A percentile compares a stretch with the other conserved stretches of the same genome.
Conservation (phyloP, 2,888 invertebrate species). For the Mesorhabditis spiculigera region DNA sequence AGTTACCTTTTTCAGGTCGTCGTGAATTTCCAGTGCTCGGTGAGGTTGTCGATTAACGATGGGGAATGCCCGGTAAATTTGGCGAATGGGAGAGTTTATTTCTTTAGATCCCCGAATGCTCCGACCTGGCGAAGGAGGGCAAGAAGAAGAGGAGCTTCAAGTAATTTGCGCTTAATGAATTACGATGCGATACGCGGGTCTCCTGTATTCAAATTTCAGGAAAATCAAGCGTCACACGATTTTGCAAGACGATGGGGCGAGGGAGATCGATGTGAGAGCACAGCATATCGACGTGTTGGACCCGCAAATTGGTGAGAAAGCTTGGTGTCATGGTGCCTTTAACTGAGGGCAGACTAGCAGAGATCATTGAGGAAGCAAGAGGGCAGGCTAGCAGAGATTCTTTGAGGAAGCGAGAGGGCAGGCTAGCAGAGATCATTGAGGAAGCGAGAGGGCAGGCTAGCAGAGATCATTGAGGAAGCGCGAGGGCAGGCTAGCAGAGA, state of each 20-base stretch:
- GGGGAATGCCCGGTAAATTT: slow-evolving; percentile 48
- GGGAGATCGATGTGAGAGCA: slow-evolving; percentile 16
- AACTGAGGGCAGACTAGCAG: not conserved
- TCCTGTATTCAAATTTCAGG: not conserved
- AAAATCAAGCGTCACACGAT: slow-evolving; percentile 4
- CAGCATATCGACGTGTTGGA: slow-evolving; percentile 17
- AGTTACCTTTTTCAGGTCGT: slow-evolving; percentile 31
- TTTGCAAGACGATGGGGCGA: not conserved
- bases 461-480: too few relatives aligned
- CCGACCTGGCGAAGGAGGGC: not conserved
- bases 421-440: too few relatives aligned
- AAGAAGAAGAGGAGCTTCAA: slow-evolving; percentile 8
- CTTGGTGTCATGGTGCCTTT: not conserved
- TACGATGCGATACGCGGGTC: too few relatives aligned
- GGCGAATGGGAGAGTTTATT: too few relatives aligned
- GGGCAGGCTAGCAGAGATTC: too few relatives aligned
- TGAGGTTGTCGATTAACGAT: slow-evolving; percentile 51
- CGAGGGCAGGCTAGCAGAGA: too few relatives aligned
- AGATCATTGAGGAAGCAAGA: not conserved
- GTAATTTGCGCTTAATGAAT: not conserved
- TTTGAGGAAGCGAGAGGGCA: too few relatives aligned
- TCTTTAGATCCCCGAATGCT: slow-evolving; percentile 15
- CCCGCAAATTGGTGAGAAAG: slow-evolving; percentile 12
- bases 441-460: too few relatives aligned
- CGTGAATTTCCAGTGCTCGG: slow-evolving; percentile 57